Evolutionary conservation across 1,140 invertebrate species (phyloP).

Genomic region (Euglossa dilemma): DNA sequence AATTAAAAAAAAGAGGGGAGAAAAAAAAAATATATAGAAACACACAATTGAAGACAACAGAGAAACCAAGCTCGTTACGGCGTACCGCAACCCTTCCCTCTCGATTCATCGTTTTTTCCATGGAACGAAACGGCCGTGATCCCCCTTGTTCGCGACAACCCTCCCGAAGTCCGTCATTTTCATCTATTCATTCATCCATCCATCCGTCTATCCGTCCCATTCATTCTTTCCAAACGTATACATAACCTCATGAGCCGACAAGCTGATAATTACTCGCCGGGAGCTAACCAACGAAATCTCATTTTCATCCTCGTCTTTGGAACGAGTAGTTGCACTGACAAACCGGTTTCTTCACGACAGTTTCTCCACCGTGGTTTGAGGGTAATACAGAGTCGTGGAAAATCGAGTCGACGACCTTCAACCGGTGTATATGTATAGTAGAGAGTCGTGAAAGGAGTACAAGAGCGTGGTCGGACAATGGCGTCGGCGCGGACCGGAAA

Average conservation of each 20-base stretch:
- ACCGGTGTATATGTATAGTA: constrained; percentile 26
- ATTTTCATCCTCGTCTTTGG: constrained; percentile 64
- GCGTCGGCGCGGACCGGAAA: not conserved
- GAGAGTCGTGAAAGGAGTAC: constrained; percentile 10
- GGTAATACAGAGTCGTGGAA: constrained; percentile 38
- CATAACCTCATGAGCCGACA: constrained; percentile 33
- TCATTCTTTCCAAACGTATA: constrained; percentile 9
- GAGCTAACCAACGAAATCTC: constrained; percentile 61
- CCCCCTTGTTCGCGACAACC: not conserved
- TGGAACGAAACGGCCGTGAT: not conserved
- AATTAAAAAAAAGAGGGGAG: no score
- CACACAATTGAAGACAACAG: not conserved
- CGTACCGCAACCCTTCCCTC: not conserved
- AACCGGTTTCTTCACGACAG: not conserved
- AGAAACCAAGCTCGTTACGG: not conserved
- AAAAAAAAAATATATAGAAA: no score
- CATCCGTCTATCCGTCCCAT: not conserved
- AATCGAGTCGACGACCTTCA: constrained; percentile 60
- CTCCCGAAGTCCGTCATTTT: not conserved
- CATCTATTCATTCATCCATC: not conserved
- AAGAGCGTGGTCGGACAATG: not conserved
- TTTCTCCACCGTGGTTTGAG: not conserved
- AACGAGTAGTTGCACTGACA: not conserved
- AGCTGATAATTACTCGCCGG: constrained; percentile 73
- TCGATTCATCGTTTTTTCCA: not conserved